Base-by-base conservation (phyloP, 2,113 vertebrate species). In the Rhinolophus sinicus region DNA sequence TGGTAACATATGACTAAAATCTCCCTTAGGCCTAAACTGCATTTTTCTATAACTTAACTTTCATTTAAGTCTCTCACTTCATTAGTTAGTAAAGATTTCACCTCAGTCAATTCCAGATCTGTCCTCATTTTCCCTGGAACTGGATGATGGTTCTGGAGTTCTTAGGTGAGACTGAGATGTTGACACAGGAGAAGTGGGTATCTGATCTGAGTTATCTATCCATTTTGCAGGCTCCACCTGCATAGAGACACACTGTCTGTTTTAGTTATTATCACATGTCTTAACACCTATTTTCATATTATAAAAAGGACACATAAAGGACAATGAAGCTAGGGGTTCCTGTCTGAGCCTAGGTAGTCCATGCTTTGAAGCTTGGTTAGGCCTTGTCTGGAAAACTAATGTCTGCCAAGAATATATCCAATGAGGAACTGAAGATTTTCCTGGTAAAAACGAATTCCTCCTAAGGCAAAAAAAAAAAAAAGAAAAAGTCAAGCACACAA, bases 301-400 rank as follows among this genome's bases (percentile, higher is more conserved):
- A 64, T 93, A 22, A 91, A 89, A 95, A 58, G 1, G 22, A 10
- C 28, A 24, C 13, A n/a, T 40, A 75, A 62, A 94, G 58, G 44
- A 83, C 52, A 94, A 81, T 28, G 52, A 75, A 62, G 21, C 40
- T 30, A 62, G 78, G 78, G 26, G 4, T 50, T 60, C 26, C 56
- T 83, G 28, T 7, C 10, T 84, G n/a, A 77, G 80, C 56, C 26
- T 81, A 88, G 6, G 28, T 35, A 21, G 19, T 54, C 28, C 2
- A 12, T 60, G 44, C 70, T 95, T 88, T 95, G 64, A 92, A 93
- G 52, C 76, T 83, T 18, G 84, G 33, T 94, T 56, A 72, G 24
- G 70, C 26, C 76, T 93, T 85, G 47, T 62, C 72, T 93, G 62
- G n/a, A 94, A 93, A 65, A 76, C 24, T 52, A 86, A 83, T 44